Conservation (phyloP, 2,113 vertebrate species). For the Symphodus melops region DNA sequence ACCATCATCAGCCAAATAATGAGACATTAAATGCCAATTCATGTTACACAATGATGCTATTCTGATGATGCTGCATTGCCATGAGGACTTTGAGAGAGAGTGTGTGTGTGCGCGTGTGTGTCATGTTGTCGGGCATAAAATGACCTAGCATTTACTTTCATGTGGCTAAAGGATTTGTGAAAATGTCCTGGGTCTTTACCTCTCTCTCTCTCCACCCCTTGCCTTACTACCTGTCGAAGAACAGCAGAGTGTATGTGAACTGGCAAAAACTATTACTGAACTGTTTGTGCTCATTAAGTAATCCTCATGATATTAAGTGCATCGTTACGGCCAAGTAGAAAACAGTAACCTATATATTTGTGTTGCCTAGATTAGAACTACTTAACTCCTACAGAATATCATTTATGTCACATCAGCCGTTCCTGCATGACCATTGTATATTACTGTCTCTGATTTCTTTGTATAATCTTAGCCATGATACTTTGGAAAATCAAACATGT, state of each 20-base stretch:
- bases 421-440: conserved; percentile 77
- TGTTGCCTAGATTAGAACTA: conserved; percentile 53
- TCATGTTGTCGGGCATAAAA: conserved; percentile 13
- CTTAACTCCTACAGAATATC: conserved; percentile 46
- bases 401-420: conserved; percentile 43
- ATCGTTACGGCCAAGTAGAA: conserved; percentile 61
- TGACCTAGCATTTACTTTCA: conserved; percentile 30
- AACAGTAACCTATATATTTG: conserved; percentile 55
- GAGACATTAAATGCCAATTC: conserved; percentile 44
- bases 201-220: conserved; percentile 47
- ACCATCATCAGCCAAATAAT: conserved; percentile 33
- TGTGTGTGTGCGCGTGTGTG: not conserved
- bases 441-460: conserved; percentile 68
- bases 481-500: conserved; percentile 72
- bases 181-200: conserved; percentile 44
- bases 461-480: conserved; percentile 71
- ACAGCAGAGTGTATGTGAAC: conserved; percentile 69
- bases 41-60: conserved; percentile 65
- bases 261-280: conserved; percentile 56
- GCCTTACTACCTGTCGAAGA: conserved; percentile 69
- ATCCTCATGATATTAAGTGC: conserved; percentile 54
- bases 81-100: conserved; percentile 18
- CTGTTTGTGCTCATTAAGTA: conserved; percentile 55
- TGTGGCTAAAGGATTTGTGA: conserved; percentile 42
- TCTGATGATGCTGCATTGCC: conserved; percentile 61